Evolutionary conservation across 1,140 invertebrate species (phyloP).

Genomic region (Sinonovacula constricta): DNA sequence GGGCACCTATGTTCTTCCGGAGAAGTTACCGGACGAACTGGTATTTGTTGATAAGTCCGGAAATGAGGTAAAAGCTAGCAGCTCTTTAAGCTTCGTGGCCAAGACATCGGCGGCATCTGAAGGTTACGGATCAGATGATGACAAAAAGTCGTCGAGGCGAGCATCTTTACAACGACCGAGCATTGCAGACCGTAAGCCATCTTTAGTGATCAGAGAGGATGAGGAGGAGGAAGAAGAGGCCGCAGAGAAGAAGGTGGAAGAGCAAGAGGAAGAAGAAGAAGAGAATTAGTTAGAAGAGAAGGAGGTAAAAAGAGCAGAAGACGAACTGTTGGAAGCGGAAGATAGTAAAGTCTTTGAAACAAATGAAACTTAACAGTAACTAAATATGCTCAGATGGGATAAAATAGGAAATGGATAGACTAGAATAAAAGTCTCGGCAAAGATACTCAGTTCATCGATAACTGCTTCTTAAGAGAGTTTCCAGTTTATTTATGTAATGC

Average conservation of each 20-base stretch:
- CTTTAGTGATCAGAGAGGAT: background rate
- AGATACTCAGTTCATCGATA: no score
- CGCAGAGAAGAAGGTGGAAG: slow-evolving; percentile 22
- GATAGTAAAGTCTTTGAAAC: no score
- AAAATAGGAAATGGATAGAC: no score
- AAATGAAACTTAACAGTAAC: no score
- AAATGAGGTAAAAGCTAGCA: slow-evolving; percentile 34
- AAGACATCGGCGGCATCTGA: slow-evolving; percentile 3
- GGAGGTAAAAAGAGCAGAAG: background rate
- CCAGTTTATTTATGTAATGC: no score
- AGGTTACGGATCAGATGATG: no score
- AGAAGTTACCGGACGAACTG: slow-evolving; percentile 58
- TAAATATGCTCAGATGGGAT: no score
- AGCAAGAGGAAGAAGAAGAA: slow-evolving; percentile 22
- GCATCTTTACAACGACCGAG: no score
- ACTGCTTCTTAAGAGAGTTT: no score
- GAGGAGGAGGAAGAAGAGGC: slow-evolving; percentile 21
- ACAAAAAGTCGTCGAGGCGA: no score
- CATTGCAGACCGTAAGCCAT: no score
- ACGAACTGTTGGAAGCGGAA: background rate
- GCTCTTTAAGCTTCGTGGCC: slow-evolving; percentile 17
- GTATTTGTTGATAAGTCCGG: slow-evolving; percentile 56
- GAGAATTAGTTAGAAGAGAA: background rate
- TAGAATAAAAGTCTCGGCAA: no score
- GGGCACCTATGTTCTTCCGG: slow-evolving; percentile 55